A percentile compares a stretch with the other conserved stretches of the same genome.
Conservation (phyloP, 2,888 invertebrate genomes). For the Spodoptera littoralis region DNA sequence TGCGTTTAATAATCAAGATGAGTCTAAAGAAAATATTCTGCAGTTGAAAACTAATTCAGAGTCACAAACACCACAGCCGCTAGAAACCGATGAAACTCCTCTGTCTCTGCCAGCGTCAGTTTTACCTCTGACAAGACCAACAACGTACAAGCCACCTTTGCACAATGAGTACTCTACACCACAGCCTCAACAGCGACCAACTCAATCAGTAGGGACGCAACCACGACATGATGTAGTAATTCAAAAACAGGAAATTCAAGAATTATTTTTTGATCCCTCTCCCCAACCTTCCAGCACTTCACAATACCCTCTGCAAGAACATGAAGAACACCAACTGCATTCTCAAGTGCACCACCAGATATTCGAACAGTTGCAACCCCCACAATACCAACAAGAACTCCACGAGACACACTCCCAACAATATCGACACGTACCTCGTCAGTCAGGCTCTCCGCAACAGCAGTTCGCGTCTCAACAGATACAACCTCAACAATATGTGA, state of each 20-base stretch:
- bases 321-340: constrained; percentile 7
- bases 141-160: constrained; percentile 27
- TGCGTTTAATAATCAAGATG: constrained; percentile 9
- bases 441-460: constrained; percentile 7
- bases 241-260: constrained; percentile 42
- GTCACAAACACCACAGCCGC: constrained; percentile 1
- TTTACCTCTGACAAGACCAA: constrained; percentile 16
- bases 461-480: background rate
- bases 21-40: background rate
- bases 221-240: constrained; percentile 42
- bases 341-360: constrained; percentile 24
- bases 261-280: constrained; percentile 31
- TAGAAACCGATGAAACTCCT: constrained; percentile 18
- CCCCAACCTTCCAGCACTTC: background rate
- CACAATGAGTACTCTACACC: constrained; percentile 17
- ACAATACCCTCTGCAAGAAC: constrained; percentile 8
- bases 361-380: constrained; percentile 19
- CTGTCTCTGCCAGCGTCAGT: constrained; percentile 9
- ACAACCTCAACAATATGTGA: constrained; percentile 12
- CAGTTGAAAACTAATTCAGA: constrained; percentile 15
- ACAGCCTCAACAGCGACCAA: constrained; percentile 4
- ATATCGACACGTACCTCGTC: constrained; percentile 15
- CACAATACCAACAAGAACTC: constrained; percentile 9
- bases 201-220: background rate
- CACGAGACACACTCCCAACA: constrained; percentile 31